These are phyloP conservation scores for Vicugna pacos DNA, from an alignment of 2,113 vertebrate species.

Conservation along the genomic window DNA sequence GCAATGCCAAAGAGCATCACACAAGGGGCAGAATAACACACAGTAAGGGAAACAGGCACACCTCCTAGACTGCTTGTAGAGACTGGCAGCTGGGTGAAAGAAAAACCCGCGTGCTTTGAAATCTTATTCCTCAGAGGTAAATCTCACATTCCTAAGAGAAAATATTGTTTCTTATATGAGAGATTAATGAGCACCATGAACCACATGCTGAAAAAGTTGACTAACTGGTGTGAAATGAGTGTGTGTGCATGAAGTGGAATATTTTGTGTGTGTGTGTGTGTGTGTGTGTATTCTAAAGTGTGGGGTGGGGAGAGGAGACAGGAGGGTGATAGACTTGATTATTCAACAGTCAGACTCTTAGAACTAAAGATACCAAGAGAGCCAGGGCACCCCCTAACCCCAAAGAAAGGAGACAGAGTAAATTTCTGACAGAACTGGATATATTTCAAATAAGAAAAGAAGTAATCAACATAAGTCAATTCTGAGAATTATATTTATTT, in stretches of 20 bases:
- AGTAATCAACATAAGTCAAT: not conserved
- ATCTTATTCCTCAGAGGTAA: not conserved
- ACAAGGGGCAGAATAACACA: not conserved
- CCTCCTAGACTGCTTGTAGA: not conserved
- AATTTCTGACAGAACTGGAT: not conserved
- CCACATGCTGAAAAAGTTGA: not conserved
- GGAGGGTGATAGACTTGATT: not conserved
- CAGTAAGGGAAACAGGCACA: not conserved
- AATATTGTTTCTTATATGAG: conserved; percentile 9
- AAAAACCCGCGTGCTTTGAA: not conserved
- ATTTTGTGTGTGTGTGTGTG: not conserved
- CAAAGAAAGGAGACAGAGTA: not conserved
- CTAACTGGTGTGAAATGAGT: not conserved
- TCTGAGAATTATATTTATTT: not conserved
- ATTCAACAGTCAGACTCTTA: not conserved
- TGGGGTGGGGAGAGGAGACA: not conserved
- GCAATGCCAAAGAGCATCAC: not conserved
- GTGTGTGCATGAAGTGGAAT: not conserved
- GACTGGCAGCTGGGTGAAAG: not conserved
- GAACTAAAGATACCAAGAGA: not conserved
- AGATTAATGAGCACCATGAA: conserved; percentile 38
- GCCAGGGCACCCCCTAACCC: not conserved
- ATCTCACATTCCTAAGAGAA: not conserved
- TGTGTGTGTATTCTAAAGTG: not conserved
- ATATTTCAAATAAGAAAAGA: not conserved